Evolutionary conservation across 2,888 invertebrate genomes (phyloP).

Genomic region (Diachrysia chrysitis): DNA sequence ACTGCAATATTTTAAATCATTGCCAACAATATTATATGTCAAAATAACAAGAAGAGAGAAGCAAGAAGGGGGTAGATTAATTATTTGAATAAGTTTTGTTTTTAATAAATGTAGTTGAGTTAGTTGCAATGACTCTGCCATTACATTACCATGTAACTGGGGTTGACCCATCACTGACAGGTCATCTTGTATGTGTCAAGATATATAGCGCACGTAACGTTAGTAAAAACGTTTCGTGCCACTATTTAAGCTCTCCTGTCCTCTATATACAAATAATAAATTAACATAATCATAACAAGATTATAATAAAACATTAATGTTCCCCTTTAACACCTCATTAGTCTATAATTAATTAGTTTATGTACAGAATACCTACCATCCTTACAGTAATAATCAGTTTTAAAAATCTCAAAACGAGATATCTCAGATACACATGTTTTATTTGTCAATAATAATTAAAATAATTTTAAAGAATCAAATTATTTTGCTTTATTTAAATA

Average conservation of each 20-base stretch:
- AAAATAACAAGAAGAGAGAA: neutral
- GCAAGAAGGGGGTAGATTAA: neutral
- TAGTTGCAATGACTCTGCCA: too few species aligned
- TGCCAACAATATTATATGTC: neutral
- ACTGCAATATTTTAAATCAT: neutral
- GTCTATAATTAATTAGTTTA: conserved; percentile 35
- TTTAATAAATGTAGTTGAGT: too few species aligned
- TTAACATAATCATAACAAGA: conserved; percentile 53
- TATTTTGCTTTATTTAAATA: conserved; percentile 31
- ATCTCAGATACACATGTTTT: conserved; percentile 20
- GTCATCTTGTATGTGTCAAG: neutral
- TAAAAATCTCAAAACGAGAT: conserved; percentile 24
- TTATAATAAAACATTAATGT: conserved; percentile 49
- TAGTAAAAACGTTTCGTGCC: conserved; percentile 2
- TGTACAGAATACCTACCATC: conserved; percentile 45
- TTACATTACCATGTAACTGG: too few species aligned
- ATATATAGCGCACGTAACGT: neutral
- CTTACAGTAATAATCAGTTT: conserved; percentile 15
- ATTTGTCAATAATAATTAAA: conserved; percentile 50
- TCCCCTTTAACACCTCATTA: conserved; percentile 38
- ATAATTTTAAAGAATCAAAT: conserved; percentile 36
- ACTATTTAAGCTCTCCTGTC: conserved; percentile 22
- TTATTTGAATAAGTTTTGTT: neutral
- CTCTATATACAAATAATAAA: conserved; percentile 58
- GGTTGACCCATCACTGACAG: neutral